Base-by-base conservation (phyloP, 35 echinoderm and acorn worm species). In the Eucidaris tribuloides region DNA sequence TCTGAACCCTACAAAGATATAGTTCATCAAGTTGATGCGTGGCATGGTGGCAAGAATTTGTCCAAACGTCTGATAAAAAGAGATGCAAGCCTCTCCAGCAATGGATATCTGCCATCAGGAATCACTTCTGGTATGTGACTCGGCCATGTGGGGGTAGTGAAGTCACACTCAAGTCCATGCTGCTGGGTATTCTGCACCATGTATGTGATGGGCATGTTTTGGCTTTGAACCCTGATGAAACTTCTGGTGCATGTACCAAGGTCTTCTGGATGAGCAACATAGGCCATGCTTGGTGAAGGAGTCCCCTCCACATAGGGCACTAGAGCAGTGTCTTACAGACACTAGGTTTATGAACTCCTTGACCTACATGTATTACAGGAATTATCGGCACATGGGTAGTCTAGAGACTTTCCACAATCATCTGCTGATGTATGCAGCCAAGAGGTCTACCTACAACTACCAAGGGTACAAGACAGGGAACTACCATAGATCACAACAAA, bases 121-220 rank as follows among this genome's bases (percentile, higher is more conserved):
- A 84, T 27, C 52, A 90, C 46, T 90, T 65, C n/a, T 85, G 88
- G 88, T 85, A 90, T 44, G 23, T 30, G 14, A 13, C 27, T 29
- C 66, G 76, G 1, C 20, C 54, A 29, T 87, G 74, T 62, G 50
- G 15, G 14, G 84, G 84, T 5, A 48, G 82, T 46, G 45, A n/a
- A 25, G 17, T 46, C 2, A 82, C 71, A 40, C 5, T 82, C 44
- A 76, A 56, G 25, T 76, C 44, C 9, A 34, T 48, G n/a, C 58
- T 58, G 17, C 28, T 74, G 6, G 44, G 43, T 14, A 63, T 89
- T 37, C 63, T 89, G 20, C 79, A 89, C 29, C 86, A 89, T 29
- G 42, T 89, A 45, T 43, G 36, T 5, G 39, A 89, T 82, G 86
- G 82, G 32, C 79, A 82, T 66, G 59, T 56, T 3, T 89, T 78